Evolutionary conservation across 1,140 invertebrate genomes (phyloP).

Genomic region (Probaryconus sp.): DNA sequence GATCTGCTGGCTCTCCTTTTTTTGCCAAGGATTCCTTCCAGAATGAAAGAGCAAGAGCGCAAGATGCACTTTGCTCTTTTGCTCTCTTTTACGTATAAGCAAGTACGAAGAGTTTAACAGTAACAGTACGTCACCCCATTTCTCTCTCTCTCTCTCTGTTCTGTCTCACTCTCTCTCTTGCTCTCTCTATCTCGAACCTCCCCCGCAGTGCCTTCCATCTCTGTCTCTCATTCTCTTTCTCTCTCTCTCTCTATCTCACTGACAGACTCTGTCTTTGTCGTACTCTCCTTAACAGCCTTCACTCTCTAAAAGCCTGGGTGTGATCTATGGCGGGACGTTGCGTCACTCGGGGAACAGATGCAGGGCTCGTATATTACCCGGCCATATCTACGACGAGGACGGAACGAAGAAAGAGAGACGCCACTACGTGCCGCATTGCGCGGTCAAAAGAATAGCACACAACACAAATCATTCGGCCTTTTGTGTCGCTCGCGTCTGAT

Average conservation of each 20-base stretch:
- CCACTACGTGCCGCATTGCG: slow-evolving; percentile 20
- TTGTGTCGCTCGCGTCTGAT: slow-evolving; percentile 66
- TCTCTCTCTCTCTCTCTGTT: slow-evolving; percentile 36
- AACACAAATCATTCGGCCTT: slow-evolving; percentile 76
- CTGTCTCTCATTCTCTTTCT: slow-evolving; percentile 51
- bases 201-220: slow-evolving; percentile 1
- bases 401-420: slow-evolving; percentile 32
- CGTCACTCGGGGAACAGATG: slow-evolving; percentile 79
- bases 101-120: slow-evolving; percentile 70
- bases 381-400: slow-evolving; percentile 69
- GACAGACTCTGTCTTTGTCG: slow-evolving; percentile 38
- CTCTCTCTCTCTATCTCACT: slow-evolving; percentile 47
- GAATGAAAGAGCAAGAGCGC: too few species aligned
- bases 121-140: slow-evolving; percentile 71
- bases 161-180: slow-evolving; percentile 20
- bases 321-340: slow-evolving; percentile 78
- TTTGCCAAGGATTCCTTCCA: slow-evolving; percentile 42
- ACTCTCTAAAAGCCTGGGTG: slow-evolving; percentile 76
- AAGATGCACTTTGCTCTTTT: slow-evolving; percentile 38
- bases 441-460: slow-evolving; percentile 73
- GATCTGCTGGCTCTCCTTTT: slow-evolving; percentile 62
- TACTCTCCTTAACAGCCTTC: slow-evolving; percentile 74
- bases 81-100: slow-evolving; percentile 20
- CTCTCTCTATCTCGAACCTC: slow-evolving; percentile 11
- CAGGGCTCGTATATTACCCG: slow-evolving; percentile 78